phyloP scores from a whole-genome alignment of 2,113 vertebrate genomes.

The Hystrix brachyura region DNA sequence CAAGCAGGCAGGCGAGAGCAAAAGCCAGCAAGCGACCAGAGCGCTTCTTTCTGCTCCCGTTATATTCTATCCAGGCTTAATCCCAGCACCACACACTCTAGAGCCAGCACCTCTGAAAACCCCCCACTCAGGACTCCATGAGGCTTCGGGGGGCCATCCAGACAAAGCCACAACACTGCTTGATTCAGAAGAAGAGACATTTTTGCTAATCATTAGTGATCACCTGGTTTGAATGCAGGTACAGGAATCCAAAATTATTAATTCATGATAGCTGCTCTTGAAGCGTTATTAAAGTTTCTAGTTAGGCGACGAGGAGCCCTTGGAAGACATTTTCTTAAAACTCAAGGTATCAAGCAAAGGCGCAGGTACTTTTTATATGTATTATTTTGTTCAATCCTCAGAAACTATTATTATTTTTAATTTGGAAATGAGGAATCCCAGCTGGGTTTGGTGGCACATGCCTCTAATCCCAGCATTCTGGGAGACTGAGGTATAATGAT shows the following conservation, averaged over 20 bases:
- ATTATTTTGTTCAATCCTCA: neutral
- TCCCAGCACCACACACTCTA: too few species aligned
- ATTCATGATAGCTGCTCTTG: constrained; percentile 65
- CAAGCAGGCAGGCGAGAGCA: too few species aligned
- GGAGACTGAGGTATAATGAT: neutral
- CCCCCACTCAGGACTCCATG: too few species aligned
- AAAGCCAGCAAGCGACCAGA: too few species aligned
- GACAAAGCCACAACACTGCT: neutral
- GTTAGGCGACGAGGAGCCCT: neutral
- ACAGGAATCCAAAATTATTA: constrained; percentile 66
- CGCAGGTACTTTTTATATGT: too few species aligned
- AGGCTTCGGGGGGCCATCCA: too few species aligned
- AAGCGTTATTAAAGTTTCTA: constrained; percentile 40
- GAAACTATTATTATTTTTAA: neutral
- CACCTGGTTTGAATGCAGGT: constrained; percentile 76
- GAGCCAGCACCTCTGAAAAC: too few species aligned
- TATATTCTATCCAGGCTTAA: too few species aligned
- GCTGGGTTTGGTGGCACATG: neutral
- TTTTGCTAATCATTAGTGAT: constrained; percentile 69
- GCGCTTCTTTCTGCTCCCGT: too few species aligned
- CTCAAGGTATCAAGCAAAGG: neutral
- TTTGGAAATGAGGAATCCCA: constrained; percentile 9
- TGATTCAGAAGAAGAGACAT: constrained; percentile 64
- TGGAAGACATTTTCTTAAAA: neutral
- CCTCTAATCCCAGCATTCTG: neutral